Evolutionary conservation across 2,888 invertebrate species (phyloP).

Genomic region (Polylopha cassiicola): DNA sequence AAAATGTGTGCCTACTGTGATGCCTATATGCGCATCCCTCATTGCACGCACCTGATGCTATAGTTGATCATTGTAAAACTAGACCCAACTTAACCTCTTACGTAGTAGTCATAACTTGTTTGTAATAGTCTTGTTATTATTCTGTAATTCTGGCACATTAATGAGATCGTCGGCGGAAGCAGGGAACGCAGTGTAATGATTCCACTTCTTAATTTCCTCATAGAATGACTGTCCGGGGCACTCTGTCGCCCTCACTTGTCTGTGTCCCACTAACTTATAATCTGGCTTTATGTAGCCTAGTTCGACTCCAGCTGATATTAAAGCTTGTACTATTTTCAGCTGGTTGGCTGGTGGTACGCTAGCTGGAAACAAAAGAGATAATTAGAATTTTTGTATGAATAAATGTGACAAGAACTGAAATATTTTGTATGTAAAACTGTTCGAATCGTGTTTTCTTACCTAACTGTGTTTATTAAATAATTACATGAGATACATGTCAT

Average conservation of each 20-base stretch:
- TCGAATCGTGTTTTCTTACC: too few relatives aligned
- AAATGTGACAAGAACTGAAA: neutral
- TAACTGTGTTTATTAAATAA: too few relatives aligned
- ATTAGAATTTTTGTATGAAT: neutral
- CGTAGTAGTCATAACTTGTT: conserved; percentile 6
- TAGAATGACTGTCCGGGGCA: conserved; percentile 81
- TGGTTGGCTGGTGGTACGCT: conserved; percentile 78
- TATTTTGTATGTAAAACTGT: neutral
- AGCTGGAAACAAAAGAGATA: conserved; percentile 46
- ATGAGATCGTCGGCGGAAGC: conserved; percentile 36
- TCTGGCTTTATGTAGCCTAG: conserved; percentile 76
- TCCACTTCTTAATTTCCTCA: conserved; percentile 78
- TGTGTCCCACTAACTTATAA: conserved; percentile 79
- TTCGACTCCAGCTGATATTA: conserved; percentile 79
- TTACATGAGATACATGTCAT: neutral
- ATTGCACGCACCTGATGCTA: too few relatives aligned
- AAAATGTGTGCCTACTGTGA: too few relatives aligned
- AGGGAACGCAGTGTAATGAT: conserved; percentile 62
- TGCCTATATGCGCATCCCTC: too few relatives aligned
- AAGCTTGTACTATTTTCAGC: conserved; percentile 72
- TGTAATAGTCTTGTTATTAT: conserved; percentile 27
- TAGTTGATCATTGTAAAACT: too few relatives aligned
- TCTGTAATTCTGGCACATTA: conserved; percentile 35
- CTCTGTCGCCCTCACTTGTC: conserved; percentile 68
- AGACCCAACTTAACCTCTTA: conserved; percentile 1